These are phyloP conservation scores for Syrmaticus mikado DNA, from an alignment of 2,113 vertebrate genomes.

Conservation along the genomic window DNA sequence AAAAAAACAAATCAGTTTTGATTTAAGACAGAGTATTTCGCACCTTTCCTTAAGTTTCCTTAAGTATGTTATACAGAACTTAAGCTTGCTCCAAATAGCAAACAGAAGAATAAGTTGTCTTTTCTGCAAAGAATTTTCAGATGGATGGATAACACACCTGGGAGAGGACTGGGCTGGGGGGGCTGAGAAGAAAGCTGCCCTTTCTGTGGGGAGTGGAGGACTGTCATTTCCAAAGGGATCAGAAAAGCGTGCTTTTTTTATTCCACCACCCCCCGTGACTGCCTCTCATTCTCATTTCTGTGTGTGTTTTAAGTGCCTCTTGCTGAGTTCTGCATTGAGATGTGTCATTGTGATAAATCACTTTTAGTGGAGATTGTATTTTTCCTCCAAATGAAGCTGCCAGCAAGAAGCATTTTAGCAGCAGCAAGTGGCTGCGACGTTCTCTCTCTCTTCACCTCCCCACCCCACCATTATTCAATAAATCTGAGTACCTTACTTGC, in stretches of 20 bases:
- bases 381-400: slow-evolving; percentile 56
- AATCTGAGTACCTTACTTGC: background rate
- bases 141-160: background rate
- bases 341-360: slow-evolving; percentile 48
- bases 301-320: slow-evolving; percentile 32
- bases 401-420: slow-evolving; percentile 25
- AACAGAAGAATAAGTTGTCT: background rate
- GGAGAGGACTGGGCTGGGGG: background rate
- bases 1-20: background rate
- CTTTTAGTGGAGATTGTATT: slow-evolving; percentile 29
- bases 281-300: background rate
- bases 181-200: background rate
- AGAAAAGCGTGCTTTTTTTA: background rate
- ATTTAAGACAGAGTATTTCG: background rate
- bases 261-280: background rate
- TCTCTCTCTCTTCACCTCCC: background rate
- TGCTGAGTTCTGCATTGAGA: slow-evolving; percentile 26
- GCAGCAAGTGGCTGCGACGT: background rate
- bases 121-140: background rate
- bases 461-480: background rate
- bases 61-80: fast-evolving
- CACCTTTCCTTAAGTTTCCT: background rate
- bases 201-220: background rate
- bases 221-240: background rate
- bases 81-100: background rate